These are phyloP conservation scores for Lasioglossum figueresi DNA, from an alignment of 2,888 invertebrate genomes.

Conservation along the genomic window DNA sequence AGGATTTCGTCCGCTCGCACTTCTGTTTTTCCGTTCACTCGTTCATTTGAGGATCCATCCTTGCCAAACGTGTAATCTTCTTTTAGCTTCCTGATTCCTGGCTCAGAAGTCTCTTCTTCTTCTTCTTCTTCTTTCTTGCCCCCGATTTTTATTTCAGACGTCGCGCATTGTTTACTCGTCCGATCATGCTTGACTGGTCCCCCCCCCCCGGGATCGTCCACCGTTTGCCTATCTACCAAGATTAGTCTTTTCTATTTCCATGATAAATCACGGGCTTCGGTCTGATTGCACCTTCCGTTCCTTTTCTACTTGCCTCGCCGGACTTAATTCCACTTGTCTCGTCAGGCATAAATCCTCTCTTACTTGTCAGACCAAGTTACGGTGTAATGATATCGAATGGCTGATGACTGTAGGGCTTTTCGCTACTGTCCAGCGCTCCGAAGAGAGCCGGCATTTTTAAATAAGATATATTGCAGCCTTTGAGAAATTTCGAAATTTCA, in stretches of 20 bases:
- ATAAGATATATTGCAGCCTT: too few species aligned
- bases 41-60: neutral
- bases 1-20: slow-evolving; percentile 27
- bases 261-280: neutral
- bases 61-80: slow-evolving; percentile 3
- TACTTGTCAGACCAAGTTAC: neutral
- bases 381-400: neutral
- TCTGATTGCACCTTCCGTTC: neutral
- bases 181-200: neutral
- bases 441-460: neutral
- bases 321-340: neutral
- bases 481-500: too few species aligned
- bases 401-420: neutral
- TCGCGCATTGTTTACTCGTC: neutral
- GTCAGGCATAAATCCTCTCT: neutral
- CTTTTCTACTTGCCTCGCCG: neutral
- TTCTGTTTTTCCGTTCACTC: neutral
- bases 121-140: neutral
- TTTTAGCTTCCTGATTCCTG: neutral
- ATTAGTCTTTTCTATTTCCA: neutral
- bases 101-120: neutral
- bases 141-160: neutral
- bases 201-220: neutral
- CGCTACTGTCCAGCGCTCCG: neutral
- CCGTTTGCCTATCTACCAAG: neutral